Percentiles rank a stretch among this genome's conserved stretches.
Conservation (phyloP, 2,797 vertebrate genomes). For the Sebastolobus alascanus region DNA sequence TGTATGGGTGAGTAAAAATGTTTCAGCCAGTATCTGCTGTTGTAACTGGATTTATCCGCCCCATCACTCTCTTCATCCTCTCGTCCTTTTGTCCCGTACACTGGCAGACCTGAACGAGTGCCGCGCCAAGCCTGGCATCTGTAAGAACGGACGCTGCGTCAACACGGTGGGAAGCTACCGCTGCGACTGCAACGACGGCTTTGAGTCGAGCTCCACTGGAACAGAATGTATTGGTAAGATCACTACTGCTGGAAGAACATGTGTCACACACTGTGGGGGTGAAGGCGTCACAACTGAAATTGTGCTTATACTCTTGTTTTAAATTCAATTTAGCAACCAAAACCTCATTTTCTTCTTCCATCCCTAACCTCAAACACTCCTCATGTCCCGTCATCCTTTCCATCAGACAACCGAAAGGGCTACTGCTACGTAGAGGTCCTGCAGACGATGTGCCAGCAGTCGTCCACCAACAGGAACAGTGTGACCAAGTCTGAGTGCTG, state of each 20-base stretch:
- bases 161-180: constrained; percentile 93
- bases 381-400: background rate
- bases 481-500: constrained; percentile 95
- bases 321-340: background rate
- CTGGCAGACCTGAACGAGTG: constrained; percentile 94
- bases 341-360: background rate
- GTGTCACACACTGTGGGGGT: background rate
- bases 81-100: constrained; percentile 20
- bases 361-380: background rate
- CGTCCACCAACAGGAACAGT: constrained; percentile 89
- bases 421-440: constrained; percentile 93
- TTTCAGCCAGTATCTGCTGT: background rate
- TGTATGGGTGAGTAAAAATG: constrained; percentile 89
- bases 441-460: constrained; percentile 93
- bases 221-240: constrained; percentile 92
- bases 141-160: constrained; percentile 91
- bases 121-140: constrained; percentile 89
- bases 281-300: too few species aligned
- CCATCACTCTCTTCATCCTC: constrained; percentile 6
- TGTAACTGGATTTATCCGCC: background rate
- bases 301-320: background rate
- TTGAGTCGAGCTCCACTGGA: constrained; percentile 89
- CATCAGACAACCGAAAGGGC: constrained; percentile 90
- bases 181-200: constrained; percentile 93
- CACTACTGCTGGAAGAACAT: background rate